Evolutionary conservation across 2,888 invertebrate species (phyloP), one percentile per base, ranked within the genome.

Genomic region (Antheraea assamensis): DNA sequence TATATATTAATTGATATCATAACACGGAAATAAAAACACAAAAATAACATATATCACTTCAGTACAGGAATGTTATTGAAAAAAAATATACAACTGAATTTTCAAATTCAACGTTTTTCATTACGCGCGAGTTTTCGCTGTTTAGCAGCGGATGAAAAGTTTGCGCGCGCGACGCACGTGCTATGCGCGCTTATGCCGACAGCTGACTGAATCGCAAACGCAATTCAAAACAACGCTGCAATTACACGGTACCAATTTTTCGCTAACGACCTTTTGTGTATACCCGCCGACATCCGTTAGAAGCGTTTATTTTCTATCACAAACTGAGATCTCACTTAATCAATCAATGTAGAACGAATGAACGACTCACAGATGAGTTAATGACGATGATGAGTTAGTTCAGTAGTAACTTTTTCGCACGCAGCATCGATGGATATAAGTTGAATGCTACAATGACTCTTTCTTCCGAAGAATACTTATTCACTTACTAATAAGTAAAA

Each of bases 171-270:
- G 89, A 87, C 91, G 90, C 90, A 85, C 94, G 93, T 93, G 90
- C 91, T 88, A 83, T 85, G 83, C 86, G 87, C 86, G 86, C 92
- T 89, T 93, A 82, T 88, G 92, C 91, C 90, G 90, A 90, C 93
- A 93, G 92, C 93, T 94, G 92, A 94, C 94, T 94, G 93, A 92
- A 92, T 90, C 89, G 91, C 91, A 90, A 92, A 91, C 89, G 91
- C 91, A 90, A 92, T 92, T 90, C 92, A 90, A 91, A 91, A 92
- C 90, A 91, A 89, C 91, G 85, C 87, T 83, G 87, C 88, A 90
- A 92, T 90, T 90, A 91, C 90, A 87, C 79, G 87, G 85, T 84
- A 85, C 83, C 82, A 90, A 89, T 90, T 93, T 92, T 92, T 92
- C 86, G 85, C 85, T 88, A 88, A 89, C 86, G 76, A 84, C 84